Base-by-base conservation (phyloP, 2,797 vertebrate species). In the Limnodromus scolopaceus region DNA sequence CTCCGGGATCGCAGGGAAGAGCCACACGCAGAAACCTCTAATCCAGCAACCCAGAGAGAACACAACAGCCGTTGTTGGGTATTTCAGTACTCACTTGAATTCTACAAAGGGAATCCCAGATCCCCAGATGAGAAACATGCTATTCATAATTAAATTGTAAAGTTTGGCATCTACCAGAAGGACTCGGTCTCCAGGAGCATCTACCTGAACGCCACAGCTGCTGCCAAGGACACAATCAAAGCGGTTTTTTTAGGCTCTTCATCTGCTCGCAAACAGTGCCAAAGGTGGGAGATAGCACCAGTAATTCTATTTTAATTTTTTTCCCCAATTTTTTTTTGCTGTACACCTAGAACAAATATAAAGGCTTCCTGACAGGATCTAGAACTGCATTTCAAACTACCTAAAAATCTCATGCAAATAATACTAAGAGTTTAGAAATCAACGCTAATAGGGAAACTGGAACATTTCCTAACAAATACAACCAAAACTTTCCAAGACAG, bases 401-500 rank as follows among this genome's bases (percentile, higher is more conserved):
- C 11, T 46, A 49, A 92, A 75, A 77, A 55, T 15, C 38, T 68
- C 80, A 78, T 9, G 53, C 27, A 68, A 75, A 19, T 74, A 94
- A 48, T 20, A 82, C 27, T 57, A 78, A 49, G 51, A 79, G 34
- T 70, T 93, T 71, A 70, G 51, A 83, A 93, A 92, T 36, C 7
- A 1, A 90, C 41, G 11, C 24, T 46, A 51, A 75, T 32, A 82
- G 2, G 4, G 64, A 75, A 93, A 83, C 12, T 68, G 32, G 77
- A 95, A 87, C 16, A 4, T 39, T 87, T 97, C 90, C 89, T 84
- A 53, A 93, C 27, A 82, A 72, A 89, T 27, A 55, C 36, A 96
- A 90, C 81, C 74, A 84, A 95, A 96, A 95, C 83, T 95, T 91
- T 94, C 77, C 55, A 87, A 91, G 74, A 81, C 3, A 18, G 70